Evolutionary conservation across 2,113 vertebrate genomes (phyloP).

Genomic region (Caracal caracal): DNA sequence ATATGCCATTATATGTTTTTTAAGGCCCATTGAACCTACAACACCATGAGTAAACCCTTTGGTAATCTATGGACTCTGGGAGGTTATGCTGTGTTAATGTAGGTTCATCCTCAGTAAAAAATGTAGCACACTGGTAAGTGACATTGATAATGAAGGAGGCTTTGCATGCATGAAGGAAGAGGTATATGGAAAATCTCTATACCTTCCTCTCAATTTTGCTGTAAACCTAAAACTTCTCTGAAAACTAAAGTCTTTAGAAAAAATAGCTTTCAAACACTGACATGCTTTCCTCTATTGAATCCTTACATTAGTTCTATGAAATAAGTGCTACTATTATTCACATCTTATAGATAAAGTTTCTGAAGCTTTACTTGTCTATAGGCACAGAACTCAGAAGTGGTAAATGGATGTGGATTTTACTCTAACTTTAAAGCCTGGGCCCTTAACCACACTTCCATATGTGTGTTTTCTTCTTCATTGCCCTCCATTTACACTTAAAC

Average conservation of each 20-base stretch:
- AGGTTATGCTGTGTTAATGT: background rate
- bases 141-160: background rate
- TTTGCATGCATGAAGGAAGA: background rate
- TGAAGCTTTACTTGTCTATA: background rate
- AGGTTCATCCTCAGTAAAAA: background rate
- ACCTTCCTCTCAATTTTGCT: background rate
- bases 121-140: background rate
- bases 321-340: background rate
- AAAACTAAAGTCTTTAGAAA: background rate
- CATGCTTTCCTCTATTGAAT: background rate
- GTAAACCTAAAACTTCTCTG: background rate
- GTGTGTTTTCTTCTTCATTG: background rate
- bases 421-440: background rate
- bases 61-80: background rate
- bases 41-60: background rate
- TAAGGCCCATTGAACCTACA: background rate
- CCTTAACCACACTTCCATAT: background rate
- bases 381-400: background rate
- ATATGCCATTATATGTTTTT: background rate
- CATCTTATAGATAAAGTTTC: background rate
- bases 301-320: background rate
- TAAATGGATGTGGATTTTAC: background rate
- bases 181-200: background rate
- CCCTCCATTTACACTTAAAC: background rate
- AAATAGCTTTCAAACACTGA: background rate